Conservation (phyloP, 2,797 vertebrate genomes). For the Pygocentrus nattereri region DNA sequence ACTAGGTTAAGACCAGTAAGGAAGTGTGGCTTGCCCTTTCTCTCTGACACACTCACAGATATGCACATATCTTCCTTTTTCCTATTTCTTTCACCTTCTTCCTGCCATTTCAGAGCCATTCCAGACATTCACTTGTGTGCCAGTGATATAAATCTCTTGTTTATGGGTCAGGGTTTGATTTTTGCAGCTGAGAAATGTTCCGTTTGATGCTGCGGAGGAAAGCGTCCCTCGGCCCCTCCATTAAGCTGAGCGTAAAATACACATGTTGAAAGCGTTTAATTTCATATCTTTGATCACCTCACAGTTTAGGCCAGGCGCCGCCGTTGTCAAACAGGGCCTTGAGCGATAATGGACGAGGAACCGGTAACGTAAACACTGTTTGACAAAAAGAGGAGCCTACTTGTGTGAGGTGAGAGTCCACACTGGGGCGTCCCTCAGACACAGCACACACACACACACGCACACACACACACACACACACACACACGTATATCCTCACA, state of each 20-base stretch:
- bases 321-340: slow-evolving; percentile 48
- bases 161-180: slow-evolving; percentile 51
- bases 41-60: not conserved
- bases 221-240: slow-evolving; percentile 35
- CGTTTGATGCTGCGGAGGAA: slow-evolving; percentile 39
- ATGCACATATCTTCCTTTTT: not conserved
- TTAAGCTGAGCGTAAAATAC: slow-evolving; percentile 53
- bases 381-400: slow-evolving; percentile 45
- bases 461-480: not conserved
- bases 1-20: slow-evolving; percentile 6
- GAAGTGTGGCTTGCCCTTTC: not conserved
- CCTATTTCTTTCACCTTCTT: slow-evolving; percentile 17
- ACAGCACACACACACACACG: not conserved
- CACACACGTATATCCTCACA: slow-evolving; percentile 1
- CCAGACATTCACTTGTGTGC: slow-evolving; percentile 36
- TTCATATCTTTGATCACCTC: slow-evolving; percentile 57
- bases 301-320: slow-evolving; percentile 57
- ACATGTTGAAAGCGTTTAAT: slow-evolving; percentile 52
- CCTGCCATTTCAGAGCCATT: slow-evolving; percentile 25
- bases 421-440: slow-evolving; percentile 23
- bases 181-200: slow-evolving; percentile 51
- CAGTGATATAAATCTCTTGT: slow-evolving; percentile 55
- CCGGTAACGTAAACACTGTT: slow-evolving; percentile 58
- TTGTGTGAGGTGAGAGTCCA: slow-evolving; percentile 44
- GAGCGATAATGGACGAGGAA: slow-evolving; percentile 58